These are phyloP conservation scores for Melangyna quadrimaculata DNA, from an alignment of 2,888 invertebrate genomes.

Conservation along the genomic window DNA sequence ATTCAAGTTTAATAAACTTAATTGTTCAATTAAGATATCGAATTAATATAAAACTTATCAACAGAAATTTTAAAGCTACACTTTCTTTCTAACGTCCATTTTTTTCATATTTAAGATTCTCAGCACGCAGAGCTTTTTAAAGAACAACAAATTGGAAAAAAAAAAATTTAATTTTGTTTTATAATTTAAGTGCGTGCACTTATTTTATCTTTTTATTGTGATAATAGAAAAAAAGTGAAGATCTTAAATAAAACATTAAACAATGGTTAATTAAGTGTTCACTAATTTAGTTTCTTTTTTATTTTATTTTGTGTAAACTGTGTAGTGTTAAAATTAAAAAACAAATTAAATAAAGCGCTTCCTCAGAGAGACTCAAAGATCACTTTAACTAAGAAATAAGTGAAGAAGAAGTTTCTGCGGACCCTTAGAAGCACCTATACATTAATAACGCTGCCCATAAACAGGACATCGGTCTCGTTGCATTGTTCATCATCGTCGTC, in stretches of 20 bases:
- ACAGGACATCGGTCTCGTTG: conserved; percentile 31
- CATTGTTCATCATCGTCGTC: conserved; percentile 3
- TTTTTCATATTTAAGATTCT: conserved; percentile 37
- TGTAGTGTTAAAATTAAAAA: conserved; percentile 37
- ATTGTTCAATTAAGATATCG: conserved; percentile 59
- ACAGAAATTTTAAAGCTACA: conserved; percentile 31
- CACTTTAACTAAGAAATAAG: conserved; percentile 1
- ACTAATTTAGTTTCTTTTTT: conserved; percentile 31
- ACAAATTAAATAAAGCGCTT: not conserved
- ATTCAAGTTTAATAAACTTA: conserved; percentile 71
- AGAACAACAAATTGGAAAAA: not conserved
- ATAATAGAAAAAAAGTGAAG: conserved; percentile 8
- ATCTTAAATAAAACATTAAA: conserved; percentile 5
- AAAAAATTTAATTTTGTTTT: not conserved
- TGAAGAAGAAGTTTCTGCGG: conserved; percentile 34
- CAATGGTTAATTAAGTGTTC: conserved; percentile 35
- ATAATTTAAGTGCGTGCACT: conserved; percentile 29
- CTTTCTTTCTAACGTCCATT: conserved; percentile 22
- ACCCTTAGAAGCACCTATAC: conserved; percentile 2
- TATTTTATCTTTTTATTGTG: conserved; percentile 1
- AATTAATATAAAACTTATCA: conserved; percentile 24
- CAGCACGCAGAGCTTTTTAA: conserved; percentile 33
- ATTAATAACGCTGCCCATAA: not conserved
- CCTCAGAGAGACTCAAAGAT: not conserved
- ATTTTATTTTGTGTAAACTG: conserved; percentile 50